Evolutionary conservation across 2,888 invertebrate species (phyloP), one percentile per base, ranked within the genome.

Genomic region (Amphipyra tragopoginis): DNA sequence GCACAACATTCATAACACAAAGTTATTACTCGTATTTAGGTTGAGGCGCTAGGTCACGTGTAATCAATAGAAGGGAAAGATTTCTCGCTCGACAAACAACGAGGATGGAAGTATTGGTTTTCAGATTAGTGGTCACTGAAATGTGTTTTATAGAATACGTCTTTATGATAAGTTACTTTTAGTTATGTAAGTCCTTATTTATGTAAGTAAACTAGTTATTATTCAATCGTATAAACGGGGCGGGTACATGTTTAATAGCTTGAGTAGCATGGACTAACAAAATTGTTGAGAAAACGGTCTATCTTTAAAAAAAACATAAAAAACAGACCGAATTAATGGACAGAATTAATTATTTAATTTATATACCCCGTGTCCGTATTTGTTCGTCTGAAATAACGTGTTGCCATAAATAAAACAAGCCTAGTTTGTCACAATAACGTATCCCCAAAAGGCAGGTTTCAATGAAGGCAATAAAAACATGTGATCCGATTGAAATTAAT

Each of bases 1-100:
- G 13, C 53, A 45, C 29, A 57, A 8, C 43, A 52, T 56, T 55
- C 63, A 68, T 68, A 69, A 69, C 58, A 44, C 52, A 33, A 54
- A 68, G 55, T 74, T 74, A 63, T 63, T 43, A 36, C 55, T 34
- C 53, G 36, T 68, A 71, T 71, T 74, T 55, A 58, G 70, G 70
- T 71, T 71, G 70, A 49, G 14, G 57, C 55, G 74, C 14, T 40
- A 39, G 75, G 70, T 74, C 70, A 68, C 75, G 47, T 69, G 74
- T 61, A 74, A 71, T 71, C 70, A 71, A 71, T 71, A 71, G 36
- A 53, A 74, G 70, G 70, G 70, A 48, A 33, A 39, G 68, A 15
- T 61, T 54, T 33, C 48, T 39, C 62, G 53, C 50, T 54, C 53
- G 44, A 57, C 45, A 66, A 55, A 73, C 50, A 56, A 61, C 43